These are phyloP conservation scores for Callocephalon fimbriatum DNA, from an alignment of 2,113 vertebrate genomes.

Conservation along the genomic window DNA sequence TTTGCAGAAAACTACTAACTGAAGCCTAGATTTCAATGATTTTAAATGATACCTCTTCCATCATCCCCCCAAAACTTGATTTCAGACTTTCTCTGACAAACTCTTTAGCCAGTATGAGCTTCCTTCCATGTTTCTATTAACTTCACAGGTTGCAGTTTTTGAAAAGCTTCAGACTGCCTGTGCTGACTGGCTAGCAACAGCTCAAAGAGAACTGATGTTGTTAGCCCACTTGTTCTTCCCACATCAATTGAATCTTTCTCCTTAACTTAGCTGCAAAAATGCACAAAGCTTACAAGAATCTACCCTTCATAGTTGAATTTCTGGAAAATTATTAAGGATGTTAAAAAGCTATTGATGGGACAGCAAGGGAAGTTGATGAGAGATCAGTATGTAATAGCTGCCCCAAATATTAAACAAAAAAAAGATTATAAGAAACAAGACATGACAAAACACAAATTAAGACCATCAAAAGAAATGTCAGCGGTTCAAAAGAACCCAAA, in stretches of 20 bases:
- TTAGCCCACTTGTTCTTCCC: background rate
- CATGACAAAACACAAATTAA: background rate
- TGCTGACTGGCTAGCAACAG: background rate
- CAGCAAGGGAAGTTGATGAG: background rate
- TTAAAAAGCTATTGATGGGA: background rate
- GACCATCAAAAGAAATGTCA: background rate
- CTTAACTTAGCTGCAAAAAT: background rate
- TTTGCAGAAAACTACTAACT: background rate
- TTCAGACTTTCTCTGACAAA: background rate
- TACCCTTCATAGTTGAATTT: background rate
- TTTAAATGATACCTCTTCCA: background rate
- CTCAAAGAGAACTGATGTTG: background rate
- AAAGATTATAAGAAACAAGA: background rate
- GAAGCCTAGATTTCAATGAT: background rate
- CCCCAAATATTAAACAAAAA: background rate
- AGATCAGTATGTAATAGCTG: background rate
- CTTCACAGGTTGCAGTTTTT: rapidly evolving
- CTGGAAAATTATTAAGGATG: background rate
- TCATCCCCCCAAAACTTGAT: background rate
- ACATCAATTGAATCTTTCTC: background rate
- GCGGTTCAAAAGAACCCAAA: background rate
- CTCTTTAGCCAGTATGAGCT: background rate
- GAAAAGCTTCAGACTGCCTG: background rate
- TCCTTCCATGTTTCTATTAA: background rate
- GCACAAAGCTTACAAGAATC: background rate